These are phyloP conservation scores for Mantis religiosa DNA, from an alignment of 2,888 invertebrate genomes.

Conservation along the genomic window DNA sequence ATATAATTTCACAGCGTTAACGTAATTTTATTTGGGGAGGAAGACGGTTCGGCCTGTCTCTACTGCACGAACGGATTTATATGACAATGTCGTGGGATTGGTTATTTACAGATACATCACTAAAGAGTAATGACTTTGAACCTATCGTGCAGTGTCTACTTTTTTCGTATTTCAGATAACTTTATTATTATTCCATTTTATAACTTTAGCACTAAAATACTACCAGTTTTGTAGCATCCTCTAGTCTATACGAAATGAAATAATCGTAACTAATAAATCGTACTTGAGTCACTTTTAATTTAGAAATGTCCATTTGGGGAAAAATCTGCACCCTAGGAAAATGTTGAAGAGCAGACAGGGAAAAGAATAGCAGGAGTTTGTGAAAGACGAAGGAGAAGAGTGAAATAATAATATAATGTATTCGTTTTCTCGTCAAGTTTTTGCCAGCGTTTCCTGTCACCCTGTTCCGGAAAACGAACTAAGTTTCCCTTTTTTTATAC, in stretches of 20 bases:
- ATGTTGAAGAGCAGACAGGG: not conserved
- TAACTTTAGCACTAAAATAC: too few species aligned
- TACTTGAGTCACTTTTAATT: not conserved
- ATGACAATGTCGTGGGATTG: too few species aligned
- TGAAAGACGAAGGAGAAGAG: not conserved
- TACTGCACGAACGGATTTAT: too few species aligned
- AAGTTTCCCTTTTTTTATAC: slow-evolving; percentile 8
- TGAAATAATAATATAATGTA: slow-evolving; percentile 11
- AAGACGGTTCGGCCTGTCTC: too few species aligned
- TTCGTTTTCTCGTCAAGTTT: slow-evolving; percentile 18
- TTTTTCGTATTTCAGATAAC: too few species aligned
- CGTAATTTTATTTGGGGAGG: too few species aligned
- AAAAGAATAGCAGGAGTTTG: not conserved
- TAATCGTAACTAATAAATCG: not conserved
- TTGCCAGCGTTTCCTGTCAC: slow-evolving; percentile 14
- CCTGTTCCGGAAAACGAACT: slow-evolving; percentile 1
- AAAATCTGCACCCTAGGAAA: not conserved
- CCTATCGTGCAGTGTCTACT: too few species aligned
- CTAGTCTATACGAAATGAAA: not conserved
- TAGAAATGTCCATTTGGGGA: not conserved
- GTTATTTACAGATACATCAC: too few species aligned
- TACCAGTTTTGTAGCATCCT: too few species aligned
- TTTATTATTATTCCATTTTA: too few species aligned
- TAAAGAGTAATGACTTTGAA: too few species aligned
- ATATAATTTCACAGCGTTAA: too few species aligned